Conservation (phyloP, 1,140 invertebrate genomes). For the Apis laboriosa region DNA sequence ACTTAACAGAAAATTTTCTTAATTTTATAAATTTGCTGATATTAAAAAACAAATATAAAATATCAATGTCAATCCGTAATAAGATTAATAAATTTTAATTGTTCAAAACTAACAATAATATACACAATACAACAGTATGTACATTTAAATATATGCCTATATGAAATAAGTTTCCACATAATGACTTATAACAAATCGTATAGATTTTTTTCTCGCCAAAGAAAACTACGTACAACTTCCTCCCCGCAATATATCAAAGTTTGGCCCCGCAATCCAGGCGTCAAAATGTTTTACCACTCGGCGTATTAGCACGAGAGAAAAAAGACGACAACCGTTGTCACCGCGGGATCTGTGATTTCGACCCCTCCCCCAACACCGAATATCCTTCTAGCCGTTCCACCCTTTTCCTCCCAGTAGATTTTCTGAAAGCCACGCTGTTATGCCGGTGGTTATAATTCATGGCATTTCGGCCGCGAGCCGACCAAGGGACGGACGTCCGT, state of each 20-base stretch:
- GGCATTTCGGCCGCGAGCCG: constrained; percentile 50
- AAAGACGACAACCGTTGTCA: constrained; percentile 25
- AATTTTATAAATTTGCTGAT: too few relatives aligned
- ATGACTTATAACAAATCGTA: too few relatives aligned
- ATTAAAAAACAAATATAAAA: too few relatives aligned
- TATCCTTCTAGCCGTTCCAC: not conserved
- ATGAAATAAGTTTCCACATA: too few relatives aligned
- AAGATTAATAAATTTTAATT: too few relatives aligned
- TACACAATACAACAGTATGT: too few relatives aligned
- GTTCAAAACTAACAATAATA: too few relatives aligned
- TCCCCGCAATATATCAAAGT: not conserved
- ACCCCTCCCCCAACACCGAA: not conserved
- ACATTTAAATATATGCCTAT: too few relatives aligned
- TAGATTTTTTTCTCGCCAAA: too few relatives aligned
- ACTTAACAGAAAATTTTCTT: too few relatives aligned
- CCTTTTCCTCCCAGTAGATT: constrained; percentile 48
- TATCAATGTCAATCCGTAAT: too few relatives aligned
- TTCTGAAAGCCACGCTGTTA: constrained; percentile 62
- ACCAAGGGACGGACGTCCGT: constrained; percentile 60
- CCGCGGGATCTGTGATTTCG: constrained; percentile 32
- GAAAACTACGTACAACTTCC: too few relatives aligned
- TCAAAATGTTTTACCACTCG: not conserved
- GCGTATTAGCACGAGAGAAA: not conserved
- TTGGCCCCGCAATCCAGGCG: not conserved
- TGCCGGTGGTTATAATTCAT: constrained; percentile 64